These are phyloP conservation scores for Hemichromis elongatus DNA, from an alignment of 2,113 vertebrate species.

Conservation along the genomic window DNA sequence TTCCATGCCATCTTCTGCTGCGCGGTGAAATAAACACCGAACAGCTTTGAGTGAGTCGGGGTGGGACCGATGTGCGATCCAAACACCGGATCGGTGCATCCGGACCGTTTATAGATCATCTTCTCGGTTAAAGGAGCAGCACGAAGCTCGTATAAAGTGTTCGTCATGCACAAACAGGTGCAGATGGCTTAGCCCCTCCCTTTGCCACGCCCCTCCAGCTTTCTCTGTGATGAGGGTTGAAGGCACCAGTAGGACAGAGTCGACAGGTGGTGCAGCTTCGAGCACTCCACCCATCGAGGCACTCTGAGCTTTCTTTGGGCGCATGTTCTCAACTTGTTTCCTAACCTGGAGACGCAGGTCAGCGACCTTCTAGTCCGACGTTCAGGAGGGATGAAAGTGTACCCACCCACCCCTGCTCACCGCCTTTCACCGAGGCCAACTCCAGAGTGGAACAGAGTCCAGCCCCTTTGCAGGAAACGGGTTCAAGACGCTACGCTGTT, in stretches of 20 bases:
- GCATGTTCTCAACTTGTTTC: not conserved
- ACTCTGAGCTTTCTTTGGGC: not conserved
- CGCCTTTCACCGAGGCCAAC: not conserved
- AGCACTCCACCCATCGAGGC: not conserved
- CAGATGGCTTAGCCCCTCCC: accelerated
- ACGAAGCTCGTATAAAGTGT: not conserved
- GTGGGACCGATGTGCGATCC: accelerated
- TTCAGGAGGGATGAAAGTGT: not conserved
- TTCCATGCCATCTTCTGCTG: not conserved
- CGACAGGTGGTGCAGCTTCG: not conserved
- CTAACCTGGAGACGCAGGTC: accelerated
- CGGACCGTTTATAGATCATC: not conserved
- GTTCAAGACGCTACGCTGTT: not conserved
- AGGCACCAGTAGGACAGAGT: too few species aligned
- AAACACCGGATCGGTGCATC: not conserved
- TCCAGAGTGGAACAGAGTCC: not conserved
- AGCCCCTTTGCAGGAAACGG: accelerated
- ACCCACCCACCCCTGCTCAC: not conserved
- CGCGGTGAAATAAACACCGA: not conserved
- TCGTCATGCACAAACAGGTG: not conserved
- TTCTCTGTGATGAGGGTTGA: not conserved
- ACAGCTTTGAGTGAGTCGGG: not conserved
- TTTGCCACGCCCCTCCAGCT: not conserved
- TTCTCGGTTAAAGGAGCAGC: not conserved
- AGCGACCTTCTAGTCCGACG: not conserved